Conservation (phyloP, 2,888 invertebrate species). For the Ditula angustiorana region DNA sequence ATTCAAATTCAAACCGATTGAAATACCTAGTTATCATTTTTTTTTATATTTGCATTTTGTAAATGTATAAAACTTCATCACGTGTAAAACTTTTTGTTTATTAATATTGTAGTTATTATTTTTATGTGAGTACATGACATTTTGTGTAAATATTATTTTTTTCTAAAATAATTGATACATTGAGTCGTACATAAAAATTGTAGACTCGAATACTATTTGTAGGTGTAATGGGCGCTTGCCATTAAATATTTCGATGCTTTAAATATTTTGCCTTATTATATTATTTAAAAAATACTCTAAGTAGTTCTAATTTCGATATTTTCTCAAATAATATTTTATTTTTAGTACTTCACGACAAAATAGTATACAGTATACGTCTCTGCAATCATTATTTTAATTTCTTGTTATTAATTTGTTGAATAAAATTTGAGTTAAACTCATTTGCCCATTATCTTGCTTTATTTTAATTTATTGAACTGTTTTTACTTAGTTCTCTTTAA, state of each 20-base stretch:
- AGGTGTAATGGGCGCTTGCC: slow-evolving; percentile 65
- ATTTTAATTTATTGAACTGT: slow-evolving; percentile 66
- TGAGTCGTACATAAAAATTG: slow-evolving; percentile 49
- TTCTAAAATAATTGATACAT: slow-evolving; percentile 34
- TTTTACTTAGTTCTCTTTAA: slow-evolving; percentile 30
- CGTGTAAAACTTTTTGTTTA: background rate
- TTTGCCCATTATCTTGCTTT: slow-evolving; percentile 71
- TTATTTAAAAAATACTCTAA: slow-evolving; percentile 18
- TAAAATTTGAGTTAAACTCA: slow-evolving; percentile 77
- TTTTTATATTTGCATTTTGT: slow-evolving; percentile 21
- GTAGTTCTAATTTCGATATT: slow-evolving; percentile 20
- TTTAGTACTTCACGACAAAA: slow-evolving; percentile 40
- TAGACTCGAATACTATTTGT: slow-evolving; percentile 63
- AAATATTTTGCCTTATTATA: slow-evolving; percentile 41
- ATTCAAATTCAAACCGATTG: slow-evolving; percentile 9
- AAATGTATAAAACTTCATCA: slow-evolving; percentile 9
- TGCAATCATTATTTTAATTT: slow-evolving; percentile 35
- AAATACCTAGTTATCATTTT: background rate
- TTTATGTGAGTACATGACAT: slow-evolving; percentile 56
- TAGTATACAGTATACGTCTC: slow-evolving; percentile 39
- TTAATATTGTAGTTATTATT: slow-evolving; percentile 44
- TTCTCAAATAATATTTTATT: slow-evolving; percentile 37
- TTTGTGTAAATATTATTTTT: slow-evolving; percentile 51
- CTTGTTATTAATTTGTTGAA: slow-evolving; percentile 38
- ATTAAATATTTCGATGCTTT: slow-evolving; percentile 56